These are phyloP conservation scores for Halcyon leucocephala DNA, from an alignment of 2,797 vertebrate species.

Conservation along the genomic window DNA sequence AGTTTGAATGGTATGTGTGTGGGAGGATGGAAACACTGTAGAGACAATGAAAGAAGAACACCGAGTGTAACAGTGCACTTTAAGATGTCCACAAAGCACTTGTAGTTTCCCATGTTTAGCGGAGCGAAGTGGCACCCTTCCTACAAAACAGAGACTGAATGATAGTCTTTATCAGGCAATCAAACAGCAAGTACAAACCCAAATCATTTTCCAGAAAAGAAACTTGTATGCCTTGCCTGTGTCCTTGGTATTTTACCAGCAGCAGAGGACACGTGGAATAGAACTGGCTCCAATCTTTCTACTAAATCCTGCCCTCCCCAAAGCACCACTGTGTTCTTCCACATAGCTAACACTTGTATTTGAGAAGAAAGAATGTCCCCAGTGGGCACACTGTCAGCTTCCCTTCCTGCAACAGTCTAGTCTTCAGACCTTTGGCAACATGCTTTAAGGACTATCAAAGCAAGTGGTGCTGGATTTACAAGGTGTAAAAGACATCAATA, in stretches of 20 bases:
- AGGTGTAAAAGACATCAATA: neutral
- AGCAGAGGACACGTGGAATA: neutral
- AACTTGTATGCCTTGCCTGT: accelerated
- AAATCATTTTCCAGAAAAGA: neutral
- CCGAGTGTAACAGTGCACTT: neutral
- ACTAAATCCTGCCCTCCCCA: neutral
- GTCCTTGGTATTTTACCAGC: neutral
- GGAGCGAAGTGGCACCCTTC: neutral
- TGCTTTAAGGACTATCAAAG: neutral
- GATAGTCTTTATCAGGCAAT: neutral
- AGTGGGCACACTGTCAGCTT: conserved; percentile 6
- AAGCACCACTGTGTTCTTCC: neutral
- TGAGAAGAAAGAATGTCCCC: conserved; percentile 26
- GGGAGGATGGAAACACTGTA: conserved; percentile 17
- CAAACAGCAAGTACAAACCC: neutral
- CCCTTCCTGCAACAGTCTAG: neutral
- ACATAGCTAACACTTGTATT: neutral
- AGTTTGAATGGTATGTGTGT: neutral
- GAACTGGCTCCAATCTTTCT: neutral
- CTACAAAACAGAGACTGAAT: neutral
- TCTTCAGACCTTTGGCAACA: conserved; percentile 1
- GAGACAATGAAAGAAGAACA: neutral
- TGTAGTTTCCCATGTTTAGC: neutral
- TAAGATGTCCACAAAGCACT: neutral
- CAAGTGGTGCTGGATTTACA: conserved; percentile 1